phyloP scores from a whole-genome alignment of 2,113 vertebrate genomes.

The Vulpes ferrilata region DNA sequence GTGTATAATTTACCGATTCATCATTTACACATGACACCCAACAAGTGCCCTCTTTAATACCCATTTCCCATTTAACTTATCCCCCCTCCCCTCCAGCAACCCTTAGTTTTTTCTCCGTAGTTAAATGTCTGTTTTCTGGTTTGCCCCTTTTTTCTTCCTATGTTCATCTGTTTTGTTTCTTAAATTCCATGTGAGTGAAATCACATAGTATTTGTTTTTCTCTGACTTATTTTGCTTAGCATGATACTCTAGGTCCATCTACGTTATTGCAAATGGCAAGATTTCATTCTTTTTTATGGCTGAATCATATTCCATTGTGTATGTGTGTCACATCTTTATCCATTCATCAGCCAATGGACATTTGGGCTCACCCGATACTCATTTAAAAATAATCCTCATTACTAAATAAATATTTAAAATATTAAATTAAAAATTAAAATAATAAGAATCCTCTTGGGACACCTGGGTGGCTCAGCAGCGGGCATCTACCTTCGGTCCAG shows the following conservation, averaged over 20 bases:
- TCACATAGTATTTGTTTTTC: not conserved
- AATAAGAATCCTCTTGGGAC: no score
- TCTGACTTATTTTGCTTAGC: not conserved
- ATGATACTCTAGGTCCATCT: not conserved
- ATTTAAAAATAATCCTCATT: not conserved
- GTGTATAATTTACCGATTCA: not conserved
- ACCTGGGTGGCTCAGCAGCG: no score
- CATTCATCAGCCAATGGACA: not conserved
- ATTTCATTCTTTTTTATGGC: not conserved
- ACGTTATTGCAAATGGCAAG: not conserved
- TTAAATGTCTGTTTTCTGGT: not conserved
- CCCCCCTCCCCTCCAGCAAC: not conserved
- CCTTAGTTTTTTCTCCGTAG: not conserved
- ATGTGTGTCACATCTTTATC: not conserved
- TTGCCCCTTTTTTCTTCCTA: not conserved
- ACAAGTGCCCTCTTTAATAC: not conserved
- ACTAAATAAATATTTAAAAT: no score
- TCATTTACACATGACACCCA: not conserved
- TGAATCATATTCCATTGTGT: not conserved
- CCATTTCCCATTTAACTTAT: not conserved
- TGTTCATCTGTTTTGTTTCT: not conserved
- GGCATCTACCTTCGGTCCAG: not conserved
- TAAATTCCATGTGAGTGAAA: not conserved
- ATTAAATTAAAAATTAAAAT: no score
- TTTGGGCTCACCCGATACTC: not conserved